Evolutionary conservation across 1,140 invertebrate species (phyloP), one percentile per base, ranked within the genome.

Genomic region (Caerostris darwini): DNA sequence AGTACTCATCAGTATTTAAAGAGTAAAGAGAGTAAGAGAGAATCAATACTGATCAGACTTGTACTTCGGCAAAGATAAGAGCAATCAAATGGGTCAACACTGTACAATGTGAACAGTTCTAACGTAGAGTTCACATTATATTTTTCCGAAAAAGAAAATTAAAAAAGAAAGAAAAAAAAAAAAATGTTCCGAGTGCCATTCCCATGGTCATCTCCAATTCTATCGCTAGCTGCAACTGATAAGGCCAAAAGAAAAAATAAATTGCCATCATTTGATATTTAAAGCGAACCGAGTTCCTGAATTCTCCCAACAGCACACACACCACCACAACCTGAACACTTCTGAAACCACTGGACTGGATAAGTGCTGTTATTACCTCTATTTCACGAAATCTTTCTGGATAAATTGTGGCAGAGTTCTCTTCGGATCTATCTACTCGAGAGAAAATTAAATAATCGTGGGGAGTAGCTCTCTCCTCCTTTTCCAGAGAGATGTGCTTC

Each of bases 381-480:
- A 8, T 5, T 53, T 77, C 5, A 7, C 8, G 34, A 77, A 77
- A 77, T 3, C 4, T 64, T 64, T 17, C 61, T 17, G 61, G 17
- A 64, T 12, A 64, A 64, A 64, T 17, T 64, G 12, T 64, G 61
- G 69, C n/a, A 77, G 69, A 77, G 69, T 77, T 77, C 69, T 77
- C 17, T n/a, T n/a, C n/a, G n/a, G n/a, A n/a, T n/a, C n/a, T n/a
- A n/a, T 61, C 59, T 61, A 3, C 8, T 34, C 19, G 69, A 77
- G 69, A 53, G 69, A 61, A 77, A 77, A 77, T 77, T 77, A 77
- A 77, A 77, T 77, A 77, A 77, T 77, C 69, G 69, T 77, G 69
- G 69, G 69, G 8, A 77, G 7, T 34, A 77, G 5, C 69, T 77
- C 69, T 19, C 6, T 69, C 50, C 19, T 77, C 12, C 69, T 19